Conservation (phyloP, 1,140 invertebrate genomes). For the Elysia chlorotica region DNA sequence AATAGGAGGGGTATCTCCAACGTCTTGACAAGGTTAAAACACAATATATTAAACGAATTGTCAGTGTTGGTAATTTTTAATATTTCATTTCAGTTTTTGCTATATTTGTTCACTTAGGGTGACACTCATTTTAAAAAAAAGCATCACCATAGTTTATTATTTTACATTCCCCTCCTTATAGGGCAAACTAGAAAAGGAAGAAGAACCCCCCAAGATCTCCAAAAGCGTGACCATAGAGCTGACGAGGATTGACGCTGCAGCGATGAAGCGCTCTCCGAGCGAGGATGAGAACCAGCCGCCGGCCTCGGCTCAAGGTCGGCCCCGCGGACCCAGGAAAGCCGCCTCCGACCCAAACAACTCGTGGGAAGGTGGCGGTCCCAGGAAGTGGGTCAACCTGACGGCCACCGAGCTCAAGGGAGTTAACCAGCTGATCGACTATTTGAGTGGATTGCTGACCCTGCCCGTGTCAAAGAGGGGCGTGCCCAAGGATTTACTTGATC, state of each 20-base stretch:
- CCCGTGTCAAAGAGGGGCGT: slow-evolving; percentile 89
- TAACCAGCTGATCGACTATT: slow-evolving; percentile 83
- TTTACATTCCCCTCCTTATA: too few relatives aligned
- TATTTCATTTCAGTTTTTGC: too few relatives aligned
- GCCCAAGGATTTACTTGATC: slow-evolving; percentile 87
- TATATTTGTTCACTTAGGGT: too few relatives aligned
- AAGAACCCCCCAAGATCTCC: slow-evolving; percentile 34
- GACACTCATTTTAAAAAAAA: too few relatives aligned
- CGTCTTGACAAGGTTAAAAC: too few relatives aligned
- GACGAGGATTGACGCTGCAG: slow-evolving; percentile 46
- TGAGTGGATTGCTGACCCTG: slow-evolving; percentile 72
- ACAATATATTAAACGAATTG: too few relatives aligned
- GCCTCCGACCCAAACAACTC: slow-evolving; percentile 8
- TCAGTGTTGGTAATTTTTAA: too few relatives aligned
- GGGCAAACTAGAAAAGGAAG: slow-evolving; percentile 23
- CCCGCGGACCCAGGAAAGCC: slow-evolving; percentile 1
- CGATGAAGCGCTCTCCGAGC: slow-evolving; percentile 18
- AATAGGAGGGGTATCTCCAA: too few relatives aligned
- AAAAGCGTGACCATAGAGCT: slow-evolving; percentile 48
- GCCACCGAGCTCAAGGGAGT: slow-evolving; percentile 80
- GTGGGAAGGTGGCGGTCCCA: slow-evolving; percentile 12
- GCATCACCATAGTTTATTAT: too few relatives aligned
- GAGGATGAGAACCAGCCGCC: slow-evolving; percentile 25
- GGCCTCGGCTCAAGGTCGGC: neutral
- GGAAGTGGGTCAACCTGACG: slow-evolving; percentile 57